These are phyloP conservation scores for Eurystomus glaucurus DNA, from an alignment of 2,797 vertebrate genomes.

Conservation along the genomic window DNA sequence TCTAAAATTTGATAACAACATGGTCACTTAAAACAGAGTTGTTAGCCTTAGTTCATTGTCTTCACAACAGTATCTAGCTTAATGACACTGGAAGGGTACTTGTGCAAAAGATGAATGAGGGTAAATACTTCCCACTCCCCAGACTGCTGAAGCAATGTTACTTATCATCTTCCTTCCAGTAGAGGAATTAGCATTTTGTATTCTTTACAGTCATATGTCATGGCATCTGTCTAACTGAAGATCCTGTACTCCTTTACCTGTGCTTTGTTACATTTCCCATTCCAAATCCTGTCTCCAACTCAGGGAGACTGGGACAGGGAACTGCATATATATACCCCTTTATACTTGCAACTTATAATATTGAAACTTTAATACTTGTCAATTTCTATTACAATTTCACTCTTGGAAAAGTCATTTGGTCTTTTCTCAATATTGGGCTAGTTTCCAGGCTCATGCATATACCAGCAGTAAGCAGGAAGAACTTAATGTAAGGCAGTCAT, in stretches of 20 bases:
- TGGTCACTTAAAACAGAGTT: not conserved
- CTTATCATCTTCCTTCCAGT: not conserved
- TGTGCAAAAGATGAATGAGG: rapidly evolving
- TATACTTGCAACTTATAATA: not conserved
- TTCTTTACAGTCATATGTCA: not conserved
- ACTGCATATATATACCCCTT: not conserved
- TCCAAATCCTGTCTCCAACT: not conserved
- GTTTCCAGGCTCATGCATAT: not conserved
- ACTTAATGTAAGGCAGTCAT: not conserved
- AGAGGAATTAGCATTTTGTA: not conserved
- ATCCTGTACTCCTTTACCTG: not conserved
- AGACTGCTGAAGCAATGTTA: not conserved
- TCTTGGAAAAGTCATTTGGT: not conserved
- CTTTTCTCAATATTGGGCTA: not conserved
- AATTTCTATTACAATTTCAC: not conserved
- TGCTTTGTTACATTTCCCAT: not conserved
- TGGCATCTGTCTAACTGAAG: not conserved
- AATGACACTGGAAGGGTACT: not conserved
- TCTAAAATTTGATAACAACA: not conserved
- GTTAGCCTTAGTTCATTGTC: not conserved
- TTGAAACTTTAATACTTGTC: not conserved
- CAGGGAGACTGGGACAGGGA: not conserved
- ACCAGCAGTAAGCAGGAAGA: not conserved
- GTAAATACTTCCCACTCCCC: not conserved
- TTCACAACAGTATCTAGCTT: not conserved